A percentile compares a stretch with the other conserved stretches of the same genome.
Conservation (phyloP, 2,888 invertebrate genomes). For the Volucella inanis region DNA sequence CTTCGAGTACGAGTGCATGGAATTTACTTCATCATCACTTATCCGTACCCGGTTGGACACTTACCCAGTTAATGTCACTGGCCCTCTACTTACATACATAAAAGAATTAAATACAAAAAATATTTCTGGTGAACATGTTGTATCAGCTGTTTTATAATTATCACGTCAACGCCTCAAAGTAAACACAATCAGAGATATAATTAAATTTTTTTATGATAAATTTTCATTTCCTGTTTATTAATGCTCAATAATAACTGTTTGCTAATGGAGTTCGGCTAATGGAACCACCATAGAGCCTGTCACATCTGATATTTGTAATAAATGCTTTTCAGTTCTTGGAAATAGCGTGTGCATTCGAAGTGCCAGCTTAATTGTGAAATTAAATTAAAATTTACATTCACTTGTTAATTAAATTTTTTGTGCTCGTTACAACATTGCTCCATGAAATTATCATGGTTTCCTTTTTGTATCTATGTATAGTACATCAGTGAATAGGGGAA, state of each 20-base stretch:
- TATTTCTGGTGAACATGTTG: background rate
- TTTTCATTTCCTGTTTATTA: conserved; percentile 31
- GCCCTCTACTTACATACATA: background rate
- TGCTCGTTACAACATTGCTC: background rate
- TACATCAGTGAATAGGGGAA: too few relatives aligned
- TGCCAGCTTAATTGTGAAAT: conserved; percentile 23
- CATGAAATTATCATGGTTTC: too few relatives aligned
- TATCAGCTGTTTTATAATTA: conserved; percentile 63
- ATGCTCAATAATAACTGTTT: conserved; percentile 39
- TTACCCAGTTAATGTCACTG: background rate
- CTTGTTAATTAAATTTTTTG: conserved; percentile 24
- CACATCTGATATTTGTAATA: conserved; percentile 40
- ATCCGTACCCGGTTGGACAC: conserved; percentile 1
- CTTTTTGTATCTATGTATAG: too few relatives aligned
- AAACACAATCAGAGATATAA: conserved; percentile 59
- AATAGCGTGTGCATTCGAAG: conserved; percentile 4
- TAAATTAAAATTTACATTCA: conserved; percentile 34
- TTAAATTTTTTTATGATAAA: conserved; percentile 29
- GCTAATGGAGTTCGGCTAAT: conserved; percentile 45
- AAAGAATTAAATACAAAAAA: conserved; percentile 23
- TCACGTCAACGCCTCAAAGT: conserved; percentile 52
- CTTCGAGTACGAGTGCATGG: too few relatives aligned
- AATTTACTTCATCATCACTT: background rate
- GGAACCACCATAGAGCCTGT: conserved; percentile 43
- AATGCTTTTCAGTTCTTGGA: background rate